Conservation (phyloP, 2,888 invertebrate species). For the Meteorus cinctellus region DNA sequence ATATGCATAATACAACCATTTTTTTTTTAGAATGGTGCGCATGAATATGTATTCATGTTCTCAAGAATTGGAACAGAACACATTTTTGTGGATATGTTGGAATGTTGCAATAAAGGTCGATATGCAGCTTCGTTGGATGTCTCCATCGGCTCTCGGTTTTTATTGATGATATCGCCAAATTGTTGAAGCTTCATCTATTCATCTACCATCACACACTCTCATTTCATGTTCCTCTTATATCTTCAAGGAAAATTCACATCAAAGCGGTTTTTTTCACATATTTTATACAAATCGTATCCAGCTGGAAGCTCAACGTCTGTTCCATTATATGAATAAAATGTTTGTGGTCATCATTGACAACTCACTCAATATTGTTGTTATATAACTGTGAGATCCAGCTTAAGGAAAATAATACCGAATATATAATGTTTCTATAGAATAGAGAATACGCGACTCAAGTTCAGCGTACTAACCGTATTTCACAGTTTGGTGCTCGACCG, state of each 20-base stretch:
- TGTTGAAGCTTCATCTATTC: background rate
- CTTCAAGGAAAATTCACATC: background rate
- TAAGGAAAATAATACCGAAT: background rate
- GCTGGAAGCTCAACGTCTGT: background rate
- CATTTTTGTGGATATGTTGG: background rate
- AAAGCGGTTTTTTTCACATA: background rate
- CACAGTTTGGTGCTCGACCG: background rate
- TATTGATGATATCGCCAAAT: slow-evolving; percentile 11
- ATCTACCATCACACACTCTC: background rate
- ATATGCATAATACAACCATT: background rate
- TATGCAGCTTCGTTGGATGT: background rate
- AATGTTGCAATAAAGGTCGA: background rate
- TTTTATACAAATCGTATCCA: background rate
- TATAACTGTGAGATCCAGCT: background rate
- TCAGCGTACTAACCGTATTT: slow-evolving; percentile 18
- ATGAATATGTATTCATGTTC: background rate
- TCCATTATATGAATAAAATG: background rate
- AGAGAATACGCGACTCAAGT: background rate
- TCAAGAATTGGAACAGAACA: background rate
- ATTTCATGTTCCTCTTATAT: background rate
- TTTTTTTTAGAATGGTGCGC: background rate
- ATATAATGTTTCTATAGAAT: background rate
- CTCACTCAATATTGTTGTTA: slow-evolving; percentile 16
- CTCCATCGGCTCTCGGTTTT: background rate
- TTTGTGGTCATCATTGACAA: slow-evolving; percentile 12